Base-by-base conservation (phyloP, 2,888 invertebrate species). In the Apamea epomidion region DNA sequence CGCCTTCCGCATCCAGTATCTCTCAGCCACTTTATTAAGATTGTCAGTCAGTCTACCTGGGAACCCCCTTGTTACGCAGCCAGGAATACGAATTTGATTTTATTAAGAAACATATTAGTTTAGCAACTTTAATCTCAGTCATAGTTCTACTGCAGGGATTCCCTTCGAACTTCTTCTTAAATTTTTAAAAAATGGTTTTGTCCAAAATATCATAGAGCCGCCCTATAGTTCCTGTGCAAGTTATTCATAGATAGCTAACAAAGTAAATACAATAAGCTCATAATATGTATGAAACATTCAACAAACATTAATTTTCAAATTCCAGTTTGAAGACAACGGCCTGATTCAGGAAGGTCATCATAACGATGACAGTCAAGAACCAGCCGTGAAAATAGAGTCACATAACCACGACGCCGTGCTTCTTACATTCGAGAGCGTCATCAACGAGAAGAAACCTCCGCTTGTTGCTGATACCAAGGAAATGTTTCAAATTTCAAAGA, bases 351-450 rank as follows among this genome's bases (percentile, higher is more conserved):
- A 95, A 74, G 92, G 91, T 6, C 90, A 91, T 5, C 87, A 93
- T 0, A 92, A 91, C 48, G 94, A 95, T 18, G 94, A 95, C 7
- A 93, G 91, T 64, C 93, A 94, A 16, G 95, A 96, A 67, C 94
- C 94, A 16, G 90, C 87, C 25, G 92, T 96, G 0, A 96, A 95
- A 87, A 86, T 95, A 0, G 95, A 96, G 70, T 92, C 93, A 48
- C 92, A 95, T 10, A 95, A 91, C 78, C 92, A 91, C 6, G 95
- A 95, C 70, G 96, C 95, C 0, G 93, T 94, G 0, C 87, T 96
- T 0, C 92, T 96, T 0, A 96, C 96, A 10, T 96, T 96, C 72
- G 95, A 97, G 79, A 96, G 92, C 81, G 92, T 96, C 2, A 90
- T 96, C 80, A 93, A 92, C 37, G 92, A 95, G 10, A 92, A 93